phyloP scores from a whole-genome alignment of 92 coral and sea anemone species.

The Parazoanthus darwini region DNA sequence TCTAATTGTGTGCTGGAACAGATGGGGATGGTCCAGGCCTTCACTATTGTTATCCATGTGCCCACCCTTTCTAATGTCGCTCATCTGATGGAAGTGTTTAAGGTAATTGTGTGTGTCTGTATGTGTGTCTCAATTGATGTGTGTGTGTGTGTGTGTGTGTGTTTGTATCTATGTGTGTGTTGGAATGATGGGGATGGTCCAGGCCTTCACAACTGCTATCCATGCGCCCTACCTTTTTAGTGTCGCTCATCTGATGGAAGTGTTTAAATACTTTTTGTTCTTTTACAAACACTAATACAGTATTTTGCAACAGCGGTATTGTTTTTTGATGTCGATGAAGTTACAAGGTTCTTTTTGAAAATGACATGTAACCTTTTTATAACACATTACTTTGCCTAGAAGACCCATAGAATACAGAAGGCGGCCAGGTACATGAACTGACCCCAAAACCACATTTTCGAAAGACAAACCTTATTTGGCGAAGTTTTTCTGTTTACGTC shows the following conservation, averaged over 20 bases:
- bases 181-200: constrained; percentile 79
- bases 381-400: too few species aligned
- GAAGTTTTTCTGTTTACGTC: too few species aligned
- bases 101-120: constrained; percentile 48
- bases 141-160: neutral
- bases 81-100: constrained; percentile 69
- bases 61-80: constrained; percentile 71
- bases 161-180: neutral
- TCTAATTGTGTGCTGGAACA: constrained; percentile 61
- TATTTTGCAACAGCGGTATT: too few species aligned
- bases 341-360: too few species aligned
- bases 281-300: too few species aligned
- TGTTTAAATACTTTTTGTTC: constrained; percentile 20
- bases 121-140: constrained; percentile 33
- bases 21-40: constrained; percentile 92
- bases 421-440: too few species aligned
- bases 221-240: constrained; percentile 80
- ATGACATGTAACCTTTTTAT: too few species aligned
- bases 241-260: constrained; percentile 65
- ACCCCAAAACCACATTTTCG: too few species aligned
- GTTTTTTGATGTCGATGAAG: too few species aligned
- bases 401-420: neutral
- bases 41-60: constrained; percentile 90
- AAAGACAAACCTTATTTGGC: too few species aligned
- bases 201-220: constrained; percentile 86